Evolutionary conservation across 2,888 invertebrate species (phyloP).

Genomic region (Cyclophora albipunctata): DNA sequence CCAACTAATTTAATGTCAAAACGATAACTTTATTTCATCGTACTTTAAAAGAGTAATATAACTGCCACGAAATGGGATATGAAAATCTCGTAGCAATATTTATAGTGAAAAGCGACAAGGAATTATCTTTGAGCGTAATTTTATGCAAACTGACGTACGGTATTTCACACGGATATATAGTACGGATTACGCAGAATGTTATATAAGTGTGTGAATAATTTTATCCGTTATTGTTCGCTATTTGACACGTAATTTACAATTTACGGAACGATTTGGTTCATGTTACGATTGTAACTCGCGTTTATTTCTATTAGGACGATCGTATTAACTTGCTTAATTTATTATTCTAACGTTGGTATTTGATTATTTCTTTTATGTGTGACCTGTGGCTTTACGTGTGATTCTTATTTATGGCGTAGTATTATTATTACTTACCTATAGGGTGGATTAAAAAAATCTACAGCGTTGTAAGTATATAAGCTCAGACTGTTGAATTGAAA

Average conservation of each 20-base stretch:
- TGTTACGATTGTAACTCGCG: slow-evolving; percentile 15
- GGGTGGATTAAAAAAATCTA: too few species aligned
- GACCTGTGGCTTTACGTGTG: too few species aligned
- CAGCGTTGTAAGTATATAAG: too few species aligned
- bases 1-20: too few species aligned
- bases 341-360: too few species aligned
- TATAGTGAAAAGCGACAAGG: slow-evolving; percentile 59
- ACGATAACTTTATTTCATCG: too few species aligned
- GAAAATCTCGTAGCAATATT: slow-evolving; percentile 61
- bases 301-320: slow-evolving; percentile 11
- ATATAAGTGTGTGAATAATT: slow-evolving; percentile 54
- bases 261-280: slow-evolving; percentile 12
- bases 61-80: slow-evolving; percentile 29
- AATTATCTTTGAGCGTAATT: slow-evolving; percentile 63
- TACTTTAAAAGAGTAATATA: too few species aligned
- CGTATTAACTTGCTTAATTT: too few species aligned
- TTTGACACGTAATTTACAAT: slow-evolving; percentile 47
- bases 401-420: too few species aligned
- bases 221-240: slow-evolving; percentile 44
- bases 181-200: slow-evolving; percentile 52
- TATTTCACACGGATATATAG: slow-evolving; percentile 50
- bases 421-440: too few species aligned
- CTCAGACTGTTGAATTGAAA: too few species aligned
- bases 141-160: slow-evolving; percentile 52
- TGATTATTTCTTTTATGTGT: too few species aligned